These are phyloP conservation scores for Lycia hirtaria DNA, from an alignment of 2,888 invertebrate species.

Conservation along the genomic window DNA sequence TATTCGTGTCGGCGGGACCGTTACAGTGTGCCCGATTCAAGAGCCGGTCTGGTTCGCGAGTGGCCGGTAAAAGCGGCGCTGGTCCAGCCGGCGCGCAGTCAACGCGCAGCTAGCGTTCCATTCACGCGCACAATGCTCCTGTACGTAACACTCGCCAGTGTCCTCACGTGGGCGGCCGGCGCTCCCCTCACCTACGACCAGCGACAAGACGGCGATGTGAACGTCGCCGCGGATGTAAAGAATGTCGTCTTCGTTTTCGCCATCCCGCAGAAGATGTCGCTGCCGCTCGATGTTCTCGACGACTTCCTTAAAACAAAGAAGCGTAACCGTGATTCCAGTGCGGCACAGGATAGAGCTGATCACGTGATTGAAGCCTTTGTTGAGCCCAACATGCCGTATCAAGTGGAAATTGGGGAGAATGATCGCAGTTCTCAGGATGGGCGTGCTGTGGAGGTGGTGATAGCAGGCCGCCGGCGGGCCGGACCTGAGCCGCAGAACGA, in stretches of 20 bases:
- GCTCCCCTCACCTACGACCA: slow-evolving; percentile 86
- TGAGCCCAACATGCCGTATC: slow-evolving; percentile 89
- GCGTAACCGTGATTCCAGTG: slow-evolving; percentile 44
- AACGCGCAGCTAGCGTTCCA: slow-evolving; percentile 50
- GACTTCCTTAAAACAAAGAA: slow-evolving; percentile 42
- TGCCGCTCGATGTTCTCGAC: slow-evolving; percentile 50
- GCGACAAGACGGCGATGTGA: slow-evolving; percentile 91
- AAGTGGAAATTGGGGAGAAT: slow-evolving; percentile 85
- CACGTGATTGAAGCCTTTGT: slow-evolving; percentile 83
- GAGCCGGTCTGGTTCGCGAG: slow-evolving; percentile 74
- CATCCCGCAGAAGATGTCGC: slow-evolving; percentile 69
- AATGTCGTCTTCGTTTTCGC: slow-evolving; percentile 90
- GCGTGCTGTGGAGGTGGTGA: slow-evolving; percentile 69
- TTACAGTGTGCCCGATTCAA: slow-evolving; percentile 80
- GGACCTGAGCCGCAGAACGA: slow-evolving; percentile 57
- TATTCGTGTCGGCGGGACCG: slow-evolving; percentile 74
- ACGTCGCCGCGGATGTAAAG: slow-evolving; percentile 90
- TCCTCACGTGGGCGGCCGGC: slow-evolving; percentile 61
- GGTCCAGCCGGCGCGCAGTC: slow-evolving; percentile 67
- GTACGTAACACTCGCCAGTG: slow-evolving; percentile 48
- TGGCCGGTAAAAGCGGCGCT: slow-evolving; percentile 77
- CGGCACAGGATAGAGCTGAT: slow-evolving; percentile 72
- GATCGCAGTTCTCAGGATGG: slow-evolving; percentile 58
- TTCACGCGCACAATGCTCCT: slow-evolving; percentile 72
- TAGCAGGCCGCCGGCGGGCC: slow-evolving; percentile 63